Base-by-base conservation (phyloP, 2,797 vertebrate species). In the Mallotus villosus region DNA sequence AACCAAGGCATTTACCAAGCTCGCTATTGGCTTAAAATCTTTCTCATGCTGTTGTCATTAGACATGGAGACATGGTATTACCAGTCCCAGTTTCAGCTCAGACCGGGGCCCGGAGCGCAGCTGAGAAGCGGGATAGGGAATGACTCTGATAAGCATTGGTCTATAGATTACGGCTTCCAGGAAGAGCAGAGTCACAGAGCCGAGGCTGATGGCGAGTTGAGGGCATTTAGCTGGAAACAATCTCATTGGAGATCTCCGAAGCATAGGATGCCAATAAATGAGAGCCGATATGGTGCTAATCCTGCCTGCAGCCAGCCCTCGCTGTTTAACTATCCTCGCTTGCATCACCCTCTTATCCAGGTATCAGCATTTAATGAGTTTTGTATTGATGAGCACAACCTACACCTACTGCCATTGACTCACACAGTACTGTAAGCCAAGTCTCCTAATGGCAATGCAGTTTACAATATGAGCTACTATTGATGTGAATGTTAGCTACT, bases 221-320 rank as follows among this genome's bases (percentile, higher is more conserved):
- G 7, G 60, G 12, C 67, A 46, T 51, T 74, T 82, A 74, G 68
- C 74, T 24, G 55, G 67, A 70, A 73, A 65, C 58, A 68, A 76
- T 76, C 62, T 75, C 74, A 67, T 72, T 68, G 66, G 21, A 37
- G 64, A 72, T 73, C 72, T 32, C 49, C 73, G 68, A 71, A 55
- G 63, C 55, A 5, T 49, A 16, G 71, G 69, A 70, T 14, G 37
- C 62, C 66, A 22, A 78, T 75, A 83, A 82, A 68, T 70, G 58
- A 74, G 67, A 58, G 49, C 46, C 67, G 37, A 71, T 76, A 70
- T 65, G 72, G 73, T 74, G 53, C 57, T 81, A 81, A 83, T 83
- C 81, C 72, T 69, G 68, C 72, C 71, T 46, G 49, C 58, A 71
- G 78, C 41, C 32, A 70, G 63, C 68, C 46, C 46, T 62, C 49